These are phyloP conservation scores for Mobula birostris DNA, from an alignment of 2,113 vertebrate species.

Conservation along the genomic window DNA sequence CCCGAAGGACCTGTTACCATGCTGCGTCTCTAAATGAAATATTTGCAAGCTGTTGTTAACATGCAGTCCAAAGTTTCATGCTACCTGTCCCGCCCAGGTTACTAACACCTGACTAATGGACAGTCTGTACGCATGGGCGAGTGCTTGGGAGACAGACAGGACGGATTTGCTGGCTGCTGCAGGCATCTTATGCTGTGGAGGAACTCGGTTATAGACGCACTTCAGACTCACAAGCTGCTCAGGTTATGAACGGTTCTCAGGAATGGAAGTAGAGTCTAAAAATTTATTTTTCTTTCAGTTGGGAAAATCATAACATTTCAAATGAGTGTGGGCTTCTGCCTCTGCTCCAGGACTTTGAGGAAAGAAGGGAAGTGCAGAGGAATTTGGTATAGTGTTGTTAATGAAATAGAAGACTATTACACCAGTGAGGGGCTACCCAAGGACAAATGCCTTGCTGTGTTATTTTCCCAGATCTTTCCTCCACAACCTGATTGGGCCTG, in stretches of 20 bases:
- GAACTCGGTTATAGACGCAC: too few relatives aligned
- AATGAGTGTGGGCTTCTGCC: neutral
- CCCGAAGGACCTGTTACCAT: too few relatives aligned
- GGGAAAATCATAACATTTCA: neutral
- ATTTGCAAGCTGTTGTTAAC: neutral
- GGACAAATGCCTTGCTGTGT: neutral
- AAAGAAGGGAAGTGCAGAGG: neutral
- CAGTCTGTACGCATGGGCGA: too few relatives aligned
- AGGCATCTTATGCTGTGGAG: too few relatives aligned
- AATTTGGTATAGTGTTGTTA: neutral
- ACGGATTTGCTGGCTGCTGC: too few relatives aligned
- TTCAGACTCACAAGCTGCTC: too few relatives aligned
- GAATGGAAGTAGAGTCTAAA: too few relatives aligned
- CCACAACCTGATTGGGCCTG: neutral
- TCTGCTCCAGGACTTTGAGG: neutral
- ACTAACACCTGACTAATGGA: too few relatives aligned
- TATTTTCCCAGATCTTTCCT: neutral
- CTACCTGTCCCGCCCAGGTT: neutral
- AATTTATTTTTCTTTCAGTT: neutral
- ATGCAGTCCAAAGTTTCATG: neutral
- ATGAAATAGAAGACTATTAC: too few relatives aligned
- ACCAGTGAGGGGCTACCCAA: neutral
- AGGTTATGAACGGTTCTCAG: too few relatives aligned
- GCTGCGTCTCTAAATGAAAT: too few relatives aligned
- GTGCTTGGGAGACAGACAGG: too few relatives aligned